A percentile compares a stretch with the other conserved stretches of the same genome.
Conservation (phyloP, 2,113 vertebrate species). For the Noturus placidus region DNA sequence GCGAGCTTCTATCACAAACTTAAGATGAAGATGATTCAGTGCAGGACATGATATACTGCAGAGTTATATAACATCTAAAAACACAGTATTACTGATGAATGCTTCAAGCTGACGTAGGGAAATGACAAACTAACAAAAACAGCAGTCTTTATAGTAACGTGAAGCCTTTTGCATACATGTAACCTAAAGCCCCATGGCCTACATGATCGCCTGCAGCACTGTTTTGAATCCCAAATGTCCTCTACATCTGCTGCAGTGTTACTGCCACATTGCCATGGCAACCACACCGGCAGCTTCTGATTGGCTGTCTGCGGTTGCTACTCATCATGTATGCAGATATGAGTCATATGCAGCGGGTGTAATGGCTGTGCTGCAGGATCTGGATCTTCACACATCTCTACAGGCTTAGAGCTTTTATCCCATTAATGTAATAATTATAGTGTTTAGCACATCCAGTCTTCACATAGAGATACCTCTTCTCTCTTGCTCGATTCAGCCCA, state of each 20-base stretch:
- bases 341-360: constrained; percentile 58
- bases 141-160: not conserved
- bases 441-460: not conserved
- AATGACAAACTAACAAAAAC: constrained; percentile 11
- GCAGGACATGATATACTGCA: not conserved
- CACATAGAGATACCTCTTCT: not conserved
- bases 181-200: constrained; percentile 11
- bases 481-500: not conserved
- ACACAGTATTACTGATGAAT: not conserved
- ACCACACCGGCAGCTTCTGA: constrained; percentile 56
- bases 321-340: constrained; percentile 61
- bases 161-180: constrained; percentile 3
- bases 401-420: not conserved
- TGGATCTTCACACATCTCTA: constrained; percentile 4
- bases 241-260: constrained; percentile 66
- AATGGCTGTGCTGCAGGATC: constrained; percentile 18
- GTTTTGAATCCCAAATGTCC: constrained; percentile 39
- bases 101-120: not conserved
- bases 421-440: not conserved
- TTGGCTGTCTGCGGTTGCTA: constrained; percentile 61
- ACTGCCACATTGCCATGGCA: constrained; percentile 65
- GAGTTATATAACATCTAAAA: constrained; percentile 23
- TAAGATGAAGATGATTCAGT: not conserved
- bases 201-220: constrained; percentile 12
- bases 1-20: not conserved